Conservation (phyloP, 1,140 invertebrate species). For the Tetragnatha versicolor region DNA sequence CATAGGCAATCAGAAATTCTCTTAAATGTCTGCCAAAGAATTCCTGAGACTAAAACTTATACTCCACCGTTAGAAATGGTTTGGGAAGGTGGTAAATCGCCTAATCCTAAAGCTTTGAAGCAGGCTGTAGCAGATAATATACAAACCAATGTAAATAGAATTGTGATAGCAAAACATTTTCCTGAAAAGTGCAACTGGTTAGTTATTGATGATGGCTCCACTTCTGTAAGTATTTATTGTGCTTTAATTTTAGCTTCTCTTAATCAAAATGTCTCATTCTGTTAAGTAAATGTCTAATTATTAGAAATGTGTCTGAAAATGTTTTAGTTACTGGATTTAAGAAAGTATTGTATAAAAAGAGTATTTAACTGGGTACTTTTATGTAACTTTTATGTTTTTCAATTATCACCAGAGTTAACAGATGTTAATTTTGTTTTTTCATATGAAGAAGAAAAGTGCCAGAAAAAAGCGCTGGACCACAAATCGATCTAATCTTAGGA, state of each 20-base stretch:
- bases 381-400: not conserved
- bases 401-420: not conserved
- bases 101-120: slow-evolving; percentile 27
- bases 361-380: too few relatives aligned
- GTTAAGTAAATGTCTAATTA: not conserved
- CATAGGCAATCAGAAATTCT: slow-evolving; percentile 42
- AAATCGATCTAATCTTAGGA: slow-evolving; percentile 37
- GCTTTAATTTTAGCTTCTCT: not conserved
- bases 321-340: not conserved
- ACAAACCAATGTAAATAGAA: not conserved
- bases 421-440: not conserved
- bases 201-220: slow-evolving; percentile 46
- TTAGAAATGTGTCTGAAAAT: not conserved
- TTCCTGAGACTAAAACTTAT: slow-evolving; percentile 34
- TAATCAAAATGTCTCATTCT: not conserved
- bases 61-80: slow-evolving; percentile 32
- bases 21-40: slow-evolving; percentile 34
- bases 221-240: slow-evolving; percentile 20
- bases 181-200: slow-evolving; percentile 47
- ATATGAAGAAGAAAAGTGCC: slow-evolving; percentile 22
- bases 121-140: slow-evolving; percentile 31
- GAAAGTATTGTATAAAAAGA: not conserved
- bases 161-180: slow-evolving; percentile 48
- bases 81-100: slow-evolving; percentile 43
- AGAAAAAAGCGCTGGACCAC: slow-evolving; percentile 41